These are phyloP conservation scores for Zonitis immaculata DNA, from an alignment of 2,888 invertebrate genomes.

Conservation along the genomic window DNA sequence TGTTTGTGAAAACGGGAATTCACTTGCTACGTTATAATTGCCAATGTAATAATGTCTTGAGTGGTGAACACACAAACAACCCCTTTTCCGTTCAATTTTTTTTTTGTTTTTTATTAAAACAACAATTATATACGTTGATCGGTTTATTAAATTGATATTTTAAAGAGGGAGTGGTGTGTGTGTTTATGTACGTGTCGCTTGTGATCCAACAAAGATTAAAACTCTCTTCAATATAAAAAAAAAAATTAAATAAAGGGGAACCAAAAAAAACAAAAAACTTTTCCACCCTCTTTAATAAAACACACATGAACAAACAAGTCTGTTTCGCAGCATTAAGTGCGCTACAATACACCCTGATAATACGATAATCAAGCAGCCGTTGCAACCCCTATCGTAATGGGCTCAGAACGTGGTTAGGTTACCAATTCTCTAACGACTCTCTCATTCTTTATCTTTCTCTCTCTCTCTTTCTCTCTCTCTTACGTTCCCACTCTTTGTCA, in stretches of 20 bases:
- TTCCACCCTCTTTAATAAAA: slow-evolving; percentile 22
- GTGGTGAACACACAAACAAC: background rate
- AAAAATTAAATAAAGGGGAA: slow-evolving; percentile 4
- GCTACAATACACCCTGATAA: slow-evolving; percentile 45
- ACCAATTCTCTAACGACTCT: no score
- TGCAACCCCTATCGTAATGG: slow-evolving; percentile 41
- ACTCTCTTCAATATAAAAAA: slow-evolving; percentile 6
- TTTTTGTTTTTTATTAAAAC: background rate
- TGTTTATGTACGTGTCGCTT: slow-evolving; percentile 2
- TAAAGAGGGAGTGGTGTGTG: background rate
- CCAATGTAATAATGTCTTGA: slow-evolving; percentile 17
- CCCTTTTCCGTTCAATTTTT: background rate
- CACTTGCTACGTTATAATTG: slow-evolving; percentile 25
- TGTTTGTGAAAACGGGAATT: slow-evolving; percentile 30
- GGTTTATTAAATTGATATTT: slow-evolving; percentile 1
- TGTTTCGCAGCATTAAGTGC: slow-evolving; percentile 41
- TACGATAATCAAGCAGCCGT: slow-evolving; percentile 46
- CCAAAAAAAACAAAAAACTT: no score
- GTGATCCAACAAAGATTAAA: slow-evolving; percentile 3
- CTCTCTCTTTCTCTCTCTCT: no score
- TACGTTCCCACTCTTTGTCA: no score
- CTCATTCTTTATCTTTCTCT: no score
- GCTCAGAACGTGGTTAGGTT: slow-evolving; percentile 39
- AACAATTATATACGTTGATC: background rate
- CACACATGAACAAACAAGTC: slow-evolving; percentile 37